Conservation (phyloP, 2,888 invertebrate genomes). For the Drosophila buzzatii region DNA sequence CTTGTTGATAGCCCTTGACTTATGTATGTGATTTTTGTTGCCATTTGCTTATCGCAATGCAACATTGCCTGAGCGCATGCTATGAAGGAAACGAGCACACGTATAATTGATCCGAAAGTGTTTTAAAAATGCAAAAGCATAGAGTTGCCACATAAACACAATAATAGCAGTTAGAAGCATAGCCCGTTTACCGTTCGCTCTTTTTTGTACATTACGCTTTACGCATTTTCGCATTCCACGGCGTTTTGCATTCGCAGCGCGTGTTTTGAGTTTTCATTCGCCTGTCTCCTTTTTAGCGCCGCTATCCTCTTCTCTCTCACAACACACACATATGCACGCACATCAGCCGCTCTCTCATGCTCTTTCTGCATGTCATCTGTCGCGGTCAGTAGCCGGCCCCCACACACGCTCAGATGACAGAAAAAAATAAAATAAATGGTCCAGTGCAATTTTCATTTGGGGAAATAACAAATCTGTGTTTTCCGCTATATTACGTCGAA, state of each 20-base stretch:
- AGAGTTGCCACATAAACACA: constrained; percentile 38
- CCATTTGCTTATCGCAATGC: constrained; percentile 42
- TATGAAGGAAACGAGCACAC: constrained; percentile 28
- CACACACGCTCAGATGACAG: constrained; percentile 21
- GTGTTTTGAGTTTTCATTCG: constrained; percentile 56
- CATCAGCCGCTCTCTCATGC: constrained; percentile 50
- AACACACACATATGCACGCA: constrained; percentile 13
- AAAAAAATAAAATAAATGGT: constrained; percentile 28
- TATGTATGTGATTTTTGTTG: constrained; percentile 19
- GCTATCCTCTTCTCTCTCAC: constrained; percentile 9
- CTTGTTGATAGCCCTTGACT: constrained; percentile 68
- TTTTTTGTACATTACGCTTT: constrained; percentile 50
- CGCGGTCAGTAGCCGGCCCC: constrained; percentile 69
- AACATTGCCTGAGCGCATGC: constrained; percentile 25
- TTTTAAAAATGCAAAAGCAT: constrained; percentile 37
- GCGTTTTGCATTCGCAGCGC: constrained; percentile 45
- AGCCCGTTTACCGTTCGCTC: constrained; percentile 33
- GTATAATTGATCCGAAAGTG: constrained; percentile 31
- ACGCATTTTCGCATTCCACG: constrained; percentile 57
- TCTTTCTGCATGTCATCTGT: constrained; percentile 76
- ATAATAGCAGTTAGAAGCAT: constrained; percentile 31
- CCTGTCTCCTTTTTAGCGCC: constrained; percentile 29
- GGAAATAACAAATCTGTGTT: constrained; percentile 36
- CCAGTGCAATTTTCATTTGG: constrained; percentile 34
- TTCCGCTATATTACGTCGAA: constrained; percentile 33